phyloP scores from a whole-genome alignment of 2,797 vertebrate genomes.

The Erethizon dorsatum region DNA sequence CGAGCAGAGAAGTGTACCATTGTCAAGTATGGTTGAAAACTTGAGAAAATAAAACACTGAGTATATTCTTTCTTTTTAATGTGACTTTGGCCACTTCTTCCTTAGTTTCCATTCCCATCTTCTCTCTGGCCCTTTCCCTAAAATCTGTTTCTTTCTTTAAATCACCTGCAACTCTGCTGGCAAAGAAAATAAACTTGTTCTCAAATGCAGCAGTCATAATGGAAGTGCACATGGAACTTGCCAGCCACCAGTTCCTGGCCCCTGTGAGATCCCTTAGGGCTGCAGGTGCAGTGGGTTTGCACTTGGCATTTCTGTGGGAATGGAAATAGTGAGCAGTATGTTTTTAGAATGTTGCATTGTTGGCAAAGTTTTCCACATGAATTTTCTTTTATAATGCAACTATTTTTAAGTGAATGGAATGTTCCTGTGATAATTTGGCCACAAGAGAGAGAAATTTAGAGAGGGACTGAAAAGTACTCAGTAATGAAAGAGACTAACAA shows the following conservation, averaged over 20 bases:
- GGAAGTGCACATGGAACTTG: neutral
- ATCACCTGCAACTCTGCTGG: neutral
- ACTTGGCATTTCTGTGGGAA: constrained; percentile 42
- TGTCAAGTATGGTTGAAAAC: neutral
- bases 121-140: neutral
- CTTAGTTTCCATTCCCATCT: neutral
- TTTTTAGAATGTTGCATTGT: constrained; percentile 60
- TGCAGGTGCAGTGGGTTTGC: neutral
- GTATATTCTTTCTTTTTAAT: constrained; percentile 15
- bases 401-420: constrained; percentile 76
- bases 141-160: constrained; percentile 60
- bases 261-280: neutral
- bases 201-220: neutral
- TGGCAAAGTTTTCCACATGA: constrained; percentile 59
- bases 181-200: constrained; percentile 19
- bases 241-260: neutral
- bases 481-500: constrained; percentile 56
- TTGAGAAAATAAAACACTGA: neutral
- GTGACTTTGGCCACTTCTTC: neutral
- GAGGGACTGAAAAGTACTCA: constrained; percentile 57
- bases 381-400: constrained; percentile 73
- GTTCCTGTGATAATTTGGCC: constrained; percentile 73
- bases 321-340: constrained; percentile 6
- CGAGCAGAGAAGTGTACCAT: neutral
- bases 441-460: constrained; percentile 52